Conservation (phyloP, 2,113 vertebrate species). For the Phaetusa simplex region DNA sequence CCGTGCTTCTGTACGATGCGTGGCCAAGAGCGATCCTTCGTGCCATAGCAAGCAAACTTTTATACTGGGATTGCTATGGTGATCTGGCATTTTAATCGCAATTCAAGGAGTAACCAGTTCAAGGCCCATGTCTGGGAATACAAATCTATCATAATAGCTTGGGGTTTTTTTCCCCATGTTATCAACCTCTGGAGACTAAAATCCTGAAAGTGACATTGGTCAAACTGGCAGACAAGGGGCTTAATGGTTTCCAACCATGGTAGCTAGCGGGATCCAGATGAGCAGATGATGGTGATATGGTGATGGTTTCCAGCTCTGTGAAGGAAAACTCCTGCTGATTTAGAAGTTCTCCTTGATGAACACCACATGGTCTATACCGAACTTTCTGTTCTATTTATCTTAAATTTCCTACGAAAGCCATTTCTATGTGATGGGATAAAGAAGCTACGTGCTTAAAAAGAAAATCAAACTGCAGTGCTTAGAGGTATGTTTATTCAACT, state of each 20-base stretch:
- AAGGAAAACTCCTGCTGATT: constrained; percentile 17
- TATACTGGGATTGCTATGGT: background rate
- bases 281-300: background rate
- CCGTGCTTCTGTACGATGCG: background rate
- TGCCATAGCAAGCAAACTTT: background rate
- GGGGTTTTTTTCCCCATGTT: background rate
- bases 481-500: constrained; percentile 61
- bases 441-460: constrained; percentile 50
- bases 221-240: background rate
- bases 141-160: background rate
- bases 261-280: background rate
- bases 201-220: background rate
- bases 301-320: background rate
- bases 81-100: background rate
- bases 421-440: constrained; percentile 38
- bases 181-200: background rate
- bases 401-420: constrained; percentile 26
- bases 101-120: background rate
- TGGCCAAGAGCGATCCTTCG: background rate
- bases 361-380: constrained; percentile 4
- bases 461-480: constrained; percentile 48
- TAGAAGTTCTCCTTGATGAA: constrained; percentile 12
- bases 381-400: constrained; percentile 25
- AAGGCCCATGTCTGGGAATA: background rate
- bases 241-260: background rate